These are phyloP conservation scores for Agapostemon virescens DNA, from an alignment of 2,888 invertebrate genomes.

Conservation along the genomic window DNA sequence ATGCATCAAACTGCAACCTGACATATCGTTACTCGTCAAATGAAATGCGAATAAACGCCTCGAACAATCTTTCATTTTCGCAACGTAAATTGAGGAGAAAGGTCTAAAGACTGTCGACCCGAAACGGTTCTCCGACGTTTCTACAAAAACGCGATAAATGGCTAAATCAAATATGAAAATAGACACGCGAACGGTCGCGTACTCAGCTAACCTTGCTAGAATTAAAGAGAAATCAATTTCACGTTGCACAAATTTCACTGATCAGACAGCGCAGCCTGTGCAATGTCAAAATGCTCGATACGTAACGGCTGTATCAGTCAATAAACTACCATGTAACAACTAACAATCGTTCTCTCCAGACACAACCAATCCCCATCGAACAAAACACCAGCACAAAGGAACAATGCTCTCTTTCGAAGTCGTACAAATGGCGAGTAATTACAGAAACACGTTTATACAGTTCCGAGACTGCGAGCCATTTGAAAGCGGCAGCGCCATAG, in stretches of 20 bases:
- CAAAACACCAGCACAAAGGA: not conserved
- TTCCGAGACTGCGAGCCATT: not conserved
- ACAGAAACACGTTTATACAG: not conserved
- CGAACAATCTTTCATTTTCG: not conserved
- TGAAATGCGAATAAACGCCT: too few relatives aligned
- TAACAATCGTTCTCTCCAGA: not conserved
- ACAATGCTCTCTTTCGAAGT: not conserved
- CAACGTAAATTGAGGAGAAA: not conserved
- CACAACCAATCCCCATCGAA: not conserved
- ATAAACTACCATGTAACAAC: constrained; percentile 5
- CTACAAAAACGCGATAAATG: not conserved
- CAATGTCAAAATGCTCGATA: not conserved
- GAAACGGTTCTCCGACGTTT: not conserved
- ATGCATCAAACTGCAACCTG: too few relatives aligned
- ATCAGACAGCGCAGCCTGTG: not conserved
- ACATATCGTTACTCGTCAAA: too few relatives aligned
- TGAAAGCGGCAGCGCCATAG: not conserved
- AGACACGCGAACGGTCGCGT: not conserved
- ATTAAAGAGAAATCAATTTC: not conserved
- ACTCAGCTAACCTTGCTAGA: not conserved
- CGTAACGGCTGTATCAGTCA: not conserved
- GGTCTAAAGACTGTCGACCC: not conserved
- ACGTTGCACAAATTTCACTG: not conserved
- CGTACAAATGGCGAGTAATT: not conserved
- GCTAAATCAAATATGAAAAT: not conserved